These are phyloP conservation scores for Cardinalis cardinalis DNA, from an alignment of 2,113 vertebrate species.

Conservation along the genomic window DNA sequence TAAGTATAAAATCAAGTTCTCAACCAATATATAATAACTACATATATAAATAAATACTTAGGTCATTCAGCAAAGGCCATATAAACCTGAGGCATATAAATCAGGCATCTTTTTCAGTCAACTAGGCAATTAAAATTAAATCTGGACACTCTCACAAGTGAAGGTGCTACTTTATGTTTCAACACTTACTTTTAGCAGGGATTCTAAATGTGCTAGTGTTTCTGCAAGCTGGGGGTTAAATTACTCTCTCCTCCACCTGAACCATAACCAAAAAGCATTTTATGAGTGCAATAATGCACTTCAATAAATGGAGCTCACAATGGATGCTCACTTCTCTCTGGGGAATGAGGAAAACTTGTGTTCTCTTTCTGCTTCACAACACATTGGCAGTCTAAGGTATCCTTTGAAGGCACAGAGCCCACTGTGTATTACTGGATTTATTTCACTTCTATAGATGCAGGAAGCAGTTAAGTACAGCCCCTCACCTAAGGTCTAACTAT, in stretches of 20 bases:
- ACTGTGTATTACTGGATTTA: not conserved
- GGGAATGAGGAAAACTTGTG: slow-evolving; percentile 1
- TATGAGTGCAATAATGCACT: slow-evolving; percentile 4
- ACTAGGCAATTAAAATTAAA: not conserved
- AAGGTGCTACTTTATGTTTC: not conserved
- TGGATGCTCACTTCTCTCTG: not conserved
- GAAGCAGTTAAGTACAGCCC: not conserved
- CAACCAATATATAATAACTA: not conserved
- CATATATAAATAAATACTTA: not conserved
- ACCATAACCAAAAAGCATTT: slow-evolving; percentile 14
- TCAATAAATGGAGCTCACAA: slow-evolving; percentile 8
- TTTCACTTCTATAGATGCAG: not conserved
- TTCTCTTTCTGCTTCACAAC: slow-evolving; percentile 1
- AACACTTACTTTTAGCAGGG: not conserved
- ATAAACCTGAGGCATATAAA: not conserved
- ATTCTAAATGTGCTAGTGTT: not conserved
- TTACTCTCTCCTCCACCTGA: not conserved
- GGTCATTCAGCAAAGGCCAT: not conserved
- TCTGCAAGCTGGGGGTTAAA: slow-evolving; percentile 1
- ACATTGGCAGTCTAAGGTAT: not conserved
- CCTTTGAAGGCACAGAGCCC: not conserved
- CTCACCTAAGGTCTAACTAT: not conserved
- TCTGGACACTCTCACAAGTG: not conserved
- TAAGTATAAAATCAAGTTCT: not conserved
- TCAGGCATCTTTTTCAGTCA: not conserved